These are phyloP conservation scores for Plectus sambesii DNA, from an alignment of 1,140 invertebrate species.

Conservation along the genomic window DNA sequence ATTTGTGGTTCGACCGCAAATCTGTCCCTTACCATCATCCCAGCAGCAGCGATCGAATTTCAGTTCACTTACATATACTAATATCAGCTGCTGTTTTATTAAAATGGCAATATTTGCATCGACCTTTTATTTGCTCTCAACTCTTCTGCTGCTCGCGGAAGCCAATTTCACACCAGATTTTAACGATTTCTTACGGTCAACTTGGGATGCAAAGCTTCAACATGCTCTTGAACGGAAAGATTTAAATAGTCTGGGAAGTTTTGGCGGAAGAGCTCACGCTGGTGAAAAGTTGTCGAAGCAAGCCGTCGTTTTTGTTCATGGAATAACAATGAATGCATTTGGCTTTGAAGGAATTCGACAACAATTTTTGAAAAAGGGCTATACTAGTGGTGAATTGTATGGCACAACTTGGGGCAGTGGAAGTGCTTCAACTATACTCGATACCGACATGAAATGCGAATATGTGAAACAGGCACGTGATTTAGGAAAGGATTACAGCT, in stretches of 20 bases:
- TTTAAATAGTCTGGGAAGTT: slow-evolving; percentile 1
- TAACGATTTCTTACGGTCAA: not conserved
- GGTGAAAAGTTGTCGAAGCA: not conserved
- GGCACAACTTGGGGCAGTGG: slow-evolving; percentile 20
- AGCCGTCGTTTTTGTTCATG: slow-evolving; percentile 14
- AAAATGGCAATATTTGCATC: no score
- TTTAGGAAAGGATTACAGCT: slow-evolving; percentile 9
- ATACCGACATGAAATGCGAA: slow-evolving; percentile 12
- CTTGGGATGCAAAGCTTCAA: not conserved
- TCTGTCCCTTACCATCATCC: no score
- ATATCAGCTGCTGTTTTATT: no score
- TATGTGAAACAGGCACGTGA: slow-evolving; percentile 19
- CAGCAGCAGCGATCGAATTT: no score
- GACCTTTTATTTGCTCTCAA: no score
- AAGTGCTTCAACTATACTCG: slow-evolving; percentile 3
- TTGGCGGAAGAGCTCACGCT: not conserved
- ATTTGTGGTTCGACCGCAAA: no score
- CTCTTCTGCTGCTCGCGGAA: no score
- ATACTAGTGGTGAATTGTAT: slow-evolving; percentile 14
- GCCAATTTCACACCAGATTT: slow-evolving; percentile 5
- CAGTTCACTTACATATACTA: no score
- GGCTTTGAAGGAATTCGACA: not conserved
- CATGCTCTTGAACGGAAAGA: not conserved
- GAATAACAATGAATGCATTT: slow-evolving; percentile 10
- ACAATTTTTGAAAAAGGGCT: slow-evolving; percentile 11